Evolutionary conservation across 2,113 vertebrate genomes (phyloP).

Genomic region (Picathartes gymnocephalus): DNA sequence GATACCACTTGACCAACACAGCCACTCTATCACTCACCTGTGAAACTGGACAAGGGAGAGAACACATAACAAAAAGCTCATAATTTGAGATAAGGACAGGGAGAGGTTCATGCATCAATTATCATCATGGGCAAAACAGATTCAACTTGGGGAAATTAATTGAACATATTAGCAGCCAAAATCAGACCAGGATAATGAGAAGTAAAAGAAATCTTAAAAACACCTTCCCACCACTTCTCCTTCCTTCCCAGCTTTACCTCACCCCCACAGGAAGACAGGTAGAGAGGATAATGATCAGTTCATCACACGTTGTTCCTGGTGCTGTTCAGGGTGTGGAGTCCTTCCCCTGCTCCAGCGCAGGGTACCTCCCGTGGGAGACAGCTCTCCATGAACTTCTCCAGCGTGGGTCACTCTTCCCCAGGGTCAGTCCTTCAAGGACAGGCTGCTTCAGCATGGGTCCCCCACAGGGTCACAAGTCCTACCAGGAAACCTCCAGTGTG

Average conservation of each 20-base stretch:
- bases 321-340: not conserved
- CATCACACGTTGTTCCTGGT: not conserved
- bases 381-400: not conserved
- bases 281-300: not conserved
- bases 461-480: not conserved
- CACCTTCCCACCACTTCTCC: not conserved
- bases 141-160: not conserved
- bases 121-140: not conserved
- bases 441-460: accelerated
- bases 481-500: not conserved
- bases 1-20: too few species aligned
- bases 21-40: accelerated
- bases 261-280: not conserved
- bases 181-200: not conserved
- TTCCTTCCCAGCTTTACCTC: not conserved
- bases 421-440: not conserved
- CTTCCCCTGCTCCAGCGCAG: not conserved
- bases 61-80: not conserved
- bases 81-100: not conserved
- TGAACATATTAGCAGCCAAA: not conserved
- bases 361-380: not conserved
- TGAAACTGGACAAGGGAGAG: not conserved
- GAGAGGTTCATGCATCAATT: not conserved
- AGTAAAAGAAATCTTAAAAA: not conserved
- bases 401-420: accelerated